phyloP scores from a whole-genome alignment of 2,113 vertebrate species.

The Colistium nudipinnis region DNA sequence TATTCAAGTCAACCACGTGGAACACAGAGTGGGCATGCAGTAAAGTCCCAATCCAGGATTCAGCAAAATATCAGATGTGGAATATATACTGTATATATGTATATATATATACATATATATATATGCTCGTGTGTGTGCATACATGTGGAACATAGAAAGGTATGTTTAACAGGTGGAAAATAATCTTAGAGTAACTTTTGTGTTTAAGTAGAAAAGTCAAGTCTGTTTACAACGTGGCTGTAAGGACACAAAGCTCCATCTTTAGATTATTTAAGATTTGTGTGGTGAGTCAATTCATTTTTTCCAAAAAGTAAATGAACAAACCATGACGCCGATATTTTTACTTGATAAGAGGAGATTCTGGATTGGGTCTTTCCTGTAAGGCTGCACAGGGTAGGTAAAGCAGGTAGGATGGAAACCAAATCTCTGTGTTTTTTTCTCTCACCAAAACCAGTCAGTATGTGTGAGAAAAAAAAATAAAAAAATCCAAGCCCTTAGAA shows the following conservation, averaged over 20 bases:
- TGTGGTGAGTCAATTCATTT: too few species aligned
- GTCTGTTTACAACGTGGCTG: constrained; percentile 33
- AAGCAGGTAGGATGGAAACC: constrained; percentile 11
- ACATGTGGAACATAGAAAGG: constrained; percentile 12
- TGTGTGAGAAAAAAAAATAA: constrained; percentile 23
- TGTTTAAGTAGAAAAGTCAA: constrained; percentile 2
- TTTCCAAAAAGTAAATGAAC: too few species aligned
- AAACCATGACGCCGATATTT: background rate
- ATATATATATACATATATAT: too few species aligned
- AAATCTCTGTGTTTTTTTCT: constrained; percentile 15
- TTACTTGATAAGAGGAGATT: constrained; percentile 3
- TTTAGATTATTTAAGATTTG: constrained; percentile 1
- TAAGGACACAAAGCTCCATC: background rate
- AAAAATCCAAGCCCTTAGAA: constrained; percentile 53
- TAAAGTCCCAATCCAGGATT: constrained; percentile 54
- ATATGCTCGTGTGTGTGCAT: too few species aligned
- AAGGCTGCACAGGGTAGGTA: background rate
- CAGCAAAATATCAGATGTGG: background rate
- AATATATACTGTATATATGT: too few species aligned
- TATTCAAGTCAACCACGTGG: constrained; percentile 49
- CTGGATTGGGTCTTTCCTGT: constrained; percentile 58
- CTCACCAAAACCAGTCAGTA: constrained; percentile 4
- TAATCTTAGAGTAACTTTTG: constrained; percentile 18
- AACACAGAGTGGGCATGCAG: constrained; percentile 58
- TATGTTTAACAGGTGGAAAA: constrained; percentile 10